Conservation (phyloP, 1,140 invertebrate genomes). For the Lutraria rhynchaena region DNA sequence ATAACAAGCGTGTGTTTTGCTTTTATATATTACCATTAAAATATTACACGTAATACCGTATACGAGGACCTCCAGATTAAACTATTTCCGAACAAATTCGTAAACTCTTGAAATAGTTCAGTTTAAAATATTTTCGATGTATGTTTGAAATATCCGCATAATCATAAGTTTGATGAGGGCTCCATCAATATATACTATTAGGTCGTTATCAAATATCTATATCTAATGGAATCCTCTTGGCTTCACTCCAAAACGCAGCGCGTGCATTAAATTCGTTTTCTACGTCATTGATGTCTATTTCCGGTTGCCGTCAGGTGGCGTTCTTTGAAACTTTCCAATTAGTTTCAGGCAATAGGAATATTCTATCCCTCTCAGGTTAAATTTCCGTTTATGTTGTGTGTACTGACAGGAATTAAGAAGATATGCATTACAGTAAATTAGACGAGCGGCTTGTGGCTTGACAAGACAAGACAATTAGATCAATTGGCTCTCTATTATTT, state of each 20-base stretch:
- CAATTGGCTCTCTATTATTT: conserved; percentile 5
- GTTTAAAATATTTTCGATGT: no score
- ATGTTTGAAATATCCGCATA: no score
- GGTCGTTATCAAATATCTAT: no score
- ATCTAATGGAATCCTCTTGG: conserved; percentile 1
- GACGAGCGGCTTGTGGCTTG: conserved; percentile 2
- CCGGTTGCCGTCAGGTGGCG: conserved; percentile 35
- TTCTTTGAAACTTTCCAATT: conserved; percentile 56
- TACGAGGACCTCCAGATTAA: no score
- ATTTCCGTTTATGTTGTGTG: conserved; percentile 43
- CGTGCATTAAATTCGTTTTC: conserved; percentile 49
- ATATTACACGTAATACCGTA: no score
- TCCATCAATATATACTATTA: no score
- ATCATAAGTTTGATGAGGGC: no score
- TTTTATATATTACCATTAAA: no score
- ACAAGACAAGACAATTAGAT: conserved; percentile 27
- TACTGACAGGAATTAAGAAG: conserved; percentile 8
- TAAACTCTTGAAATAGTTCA: no score
- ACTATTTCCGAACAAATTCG: no score
- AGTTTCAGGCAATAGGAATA: conserved; percentile 50
- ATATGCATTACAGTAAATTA: conserved; percentile 34
- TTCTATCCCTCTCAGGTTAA: conserved; percentile 22
- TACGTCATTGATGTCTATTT: conserved; percentile 56
- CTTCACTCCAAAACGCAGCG: conserved; percentile 11
- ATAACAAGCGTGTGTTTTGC: no score